phyloP scores from a whole-genome alignment of 2,113 vertebrate species.

The Coregonus clupeaformis region DNA sequence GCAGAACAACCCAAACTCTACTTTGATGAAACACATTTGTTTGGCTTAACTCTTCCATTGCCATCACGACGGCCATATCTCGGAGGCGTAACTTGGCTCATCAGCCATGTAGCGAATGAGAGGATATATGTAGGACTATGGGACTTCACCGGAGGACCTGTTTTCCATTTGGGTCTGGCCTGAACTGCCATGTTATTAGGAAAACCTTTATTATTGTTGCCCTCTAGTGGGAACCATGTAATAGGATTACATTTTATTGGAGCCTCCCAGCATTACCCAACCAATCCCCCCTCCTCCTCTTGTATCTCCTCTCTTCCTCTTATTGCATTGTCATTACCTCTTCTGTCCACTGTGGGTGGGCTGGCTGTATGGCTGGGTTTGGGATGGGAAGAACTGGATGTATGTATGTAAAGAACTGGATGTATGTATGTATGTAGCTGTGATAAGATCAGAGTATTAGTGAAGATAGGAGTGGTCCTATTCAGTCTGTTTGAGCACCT shows the following conservation, averaged over 20 bases:
- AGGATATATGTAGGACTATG: slow-evolving; percentile 74
- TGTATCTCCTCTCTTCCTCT: slow-evolving; percentile 63
- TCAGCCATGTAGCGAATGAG: slow-evolving; percentile 72
- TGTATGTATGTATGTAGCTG: neutral
- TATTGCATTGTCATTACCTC: slow-evolving; percentile 58
- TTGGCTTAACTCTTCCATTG: slow-evolving; percentile 75
- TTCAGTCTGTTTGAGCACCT: neutral
- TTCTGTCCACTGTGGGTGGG: slow-evolving; percentile 58
- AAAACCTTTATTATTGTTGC: slow-evolving; percentile 81
- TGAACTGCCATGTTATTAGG: slow-evolving; percentile 73
- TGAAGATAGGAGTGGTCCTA: neutral
- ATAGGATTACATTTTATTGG: slow-evolving; percentile 84
- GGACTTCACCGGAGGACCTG: slow-evolving; percentile 72
- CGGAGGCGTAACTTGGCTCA: slow-evolving; percentile 66
- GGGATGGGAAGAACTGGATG: slow-evolving; percentile 1
- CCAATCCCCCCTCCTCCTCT: slow-evolving; percentile 45
- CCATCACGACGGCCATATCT: slow-evolving; percentile 56
- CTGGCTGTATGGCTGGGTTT: slow-evolving; percentile 17
- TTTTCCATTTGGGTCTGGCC: slow-evolving; percentile 75
- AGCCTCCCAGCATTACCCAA: slow-evolving; percentile 74
- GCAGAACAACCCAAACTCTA: slow-evolving; percentile 72
- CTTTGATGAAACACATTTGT: slow-evolving; percentile 81
- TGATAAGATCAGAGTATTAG: slow-evolving; percentile 17
- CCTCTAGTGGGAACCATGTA: slow-evolving; percentile 79
- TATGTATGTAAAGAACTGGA: too few relatives aligned